phyloP scores from a whole-genome alignment of 2,113 vertebrate genomes.

The Eublepharis macularius region DNA sequence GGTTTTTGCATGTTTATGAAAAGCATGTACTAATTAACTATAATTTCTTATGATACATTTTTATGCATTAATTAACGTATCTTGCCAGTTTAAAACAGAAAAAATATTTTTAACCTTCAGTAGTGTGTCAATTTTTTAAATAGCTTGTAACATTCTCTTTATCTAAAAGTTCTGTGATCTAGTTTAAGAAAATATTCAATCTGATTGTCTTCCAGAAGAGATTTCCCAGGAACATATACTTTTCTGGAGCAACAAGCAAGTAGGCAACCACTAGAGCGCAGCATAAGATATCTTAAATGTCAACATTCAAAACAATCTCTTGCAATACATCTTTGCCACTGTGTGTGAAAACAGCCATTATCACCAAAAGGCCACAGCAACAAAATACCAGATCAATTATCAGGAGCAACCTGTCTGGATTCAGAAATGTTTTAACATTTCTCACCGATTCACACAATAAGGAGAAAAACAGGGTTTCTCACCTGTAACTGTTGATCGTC shows the following conservation, averaged over 20 bases:
- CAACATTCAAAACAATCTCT: background rate
- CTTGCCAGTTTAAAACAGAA: background rate
- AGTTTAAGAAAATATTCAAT: too few species aligned
- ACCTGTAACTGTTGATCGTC: too few species aligned
- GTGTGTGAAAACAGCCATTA: background rate
- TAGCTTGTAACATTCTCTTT: background rate
- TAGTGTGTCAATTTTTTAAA: background rate
- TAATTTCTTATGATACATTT: background rate
- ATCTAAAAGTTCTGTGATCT: background rate
- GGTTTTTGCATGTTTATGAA: background rate
- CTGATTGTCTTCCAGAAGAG: background rate
- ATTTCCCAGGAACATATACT: background rate
- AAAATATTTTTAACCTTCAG: background rate
- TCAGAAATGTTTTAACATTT: background rate
- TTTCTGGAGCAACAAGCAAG: background rate
- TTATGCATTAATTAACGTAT: background rate
- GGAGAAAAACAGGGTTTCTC: too few species aligned
- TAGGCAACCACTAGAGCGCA: constrained; percentile 9
- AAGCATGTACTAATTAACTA: background rate
- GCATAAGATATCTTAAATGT: constrained; percentile 1
- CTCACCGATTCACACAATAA: background rate
- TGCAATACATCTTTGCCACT: background rate
- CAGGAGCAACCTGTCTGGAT: background rate
- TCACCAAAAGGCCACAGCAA: background rate
- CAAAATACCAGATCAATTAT: background rate